phyloP scores from a whole-genome alignment of 1,140 invertebrate species.

The Teleogryllus occipitalis region DNA sequence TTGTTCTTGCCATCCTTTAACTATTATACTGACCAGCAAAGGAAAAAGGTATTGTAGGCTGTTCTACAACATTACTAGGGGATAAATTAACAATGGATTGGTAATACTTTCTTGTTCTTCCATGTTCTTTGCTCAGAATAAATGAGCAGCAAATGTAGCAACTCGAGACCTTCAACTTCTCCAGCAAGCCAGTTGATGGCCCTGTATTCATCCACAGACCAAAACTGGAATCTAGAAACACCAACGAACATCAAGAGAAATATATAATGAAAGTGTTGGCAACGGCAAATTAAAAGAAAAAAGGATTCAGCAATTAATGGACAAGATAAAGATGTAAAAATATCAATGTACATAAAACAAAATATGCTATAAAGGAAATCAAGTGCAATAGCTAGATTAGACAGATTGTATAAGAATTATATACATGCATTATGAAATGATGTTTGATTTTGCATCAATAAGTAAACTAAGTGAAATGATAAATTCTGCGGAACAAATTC shows the following conservation, averaged over 20 bases:
- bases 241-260: constrained; percentile 7
- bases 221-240: constrained; percentile 14
- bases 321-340: background rate
- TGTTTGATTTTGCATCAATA: background rate
- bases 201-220: constrained; percentile 14
- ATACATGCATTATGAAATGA: background rate
- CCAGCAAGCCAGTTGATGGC: background rate
- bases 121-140: background rate
- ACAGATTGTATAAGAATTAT: background rate
- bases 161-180: constrained; percentile 6
- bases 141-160: background rate
- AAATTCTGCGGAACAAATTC: background rate
- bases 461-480: background rate
- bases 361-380: background rate
- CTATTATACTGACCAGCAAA: background rate
- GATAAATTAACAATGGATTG: background rate
- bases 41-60: background rate
- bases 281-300: background rate
- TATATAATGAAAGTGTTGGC: background rate
- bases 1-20: background rate
- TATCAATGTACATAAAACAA: background rate
- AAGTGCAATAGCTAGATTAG: background rate
- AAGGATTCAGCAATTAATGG: background rate
- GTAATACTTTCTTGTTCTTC: background rate
- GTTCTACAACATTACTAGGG: background rate